These are phyloP conservation scores for Phylloscopus trochiloides DNA, from an alignment of 2,113 vertebrate species.

Conservation along the genomic window DNA sequence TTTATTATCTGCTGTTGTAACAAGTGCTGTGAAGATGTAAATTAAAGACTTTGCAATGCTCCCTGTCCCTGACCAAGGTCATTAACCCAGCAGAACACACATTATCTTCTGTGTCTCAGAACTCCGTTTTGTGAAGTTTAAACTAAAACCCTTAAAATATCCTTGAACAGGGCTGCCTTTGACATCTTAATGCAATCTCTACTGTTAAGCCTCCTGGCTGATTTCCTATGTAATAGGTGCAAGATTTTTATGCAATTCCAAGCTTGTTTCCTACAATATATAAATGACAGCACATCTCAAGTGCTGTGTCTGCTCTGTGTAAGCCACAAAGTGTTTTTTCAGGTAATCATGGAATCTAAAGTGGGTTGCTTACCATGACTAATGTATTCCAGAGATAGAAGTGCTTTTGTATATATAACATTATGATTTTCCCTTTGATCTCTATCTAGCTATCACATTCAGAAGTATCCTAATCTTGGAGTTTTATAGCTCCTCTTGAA, in stretches of 20 bases:
- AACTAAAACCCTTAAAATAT: background rate
- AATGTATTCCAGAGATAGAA: conserved; percentile 44
- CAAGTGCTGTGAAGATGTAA: background rate
- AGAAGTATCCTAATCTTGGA: conserved; percentile 33
- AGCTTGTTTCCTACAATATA: conserved; percentile 22
- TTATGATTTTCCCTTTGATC: conserved; percentile 53
- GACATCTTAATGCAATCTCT: conserved; percentile 2
- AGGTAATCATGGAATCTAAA: conserved; percentile 65
- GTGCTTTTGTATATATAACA: conserved; percentile 52
- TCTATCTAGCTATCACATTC: background rate
- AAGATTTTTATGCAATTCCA: conserved; percentile 29
- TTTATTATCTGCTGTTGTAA: background rate
- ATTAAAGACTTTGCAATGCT: background rate
- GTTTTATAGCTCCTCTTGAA: conserved; percentile 13
- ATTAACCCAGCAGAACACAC: background rate
- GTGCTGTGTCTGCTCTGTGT: background rate
- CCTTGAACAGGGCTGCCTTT: background rate
- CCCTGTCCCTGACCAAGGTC: background rate
- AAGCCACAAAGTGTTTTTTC: conserved; percentile 47
- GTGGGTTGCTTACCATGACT: conserved; percentile 32
- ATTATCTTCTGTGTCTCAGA: background rate
- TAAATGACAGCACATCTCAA: conserved; percentile 55
- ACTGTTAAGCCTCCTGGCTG: background rate
- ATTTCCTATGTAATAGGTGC: conserved; percentile 7
- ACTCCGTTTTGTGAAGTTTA: background rate